Base-by-base conservation (phyloP, 2,888 invertebrate genomes). In the Ormyrus rosae region DNA sequence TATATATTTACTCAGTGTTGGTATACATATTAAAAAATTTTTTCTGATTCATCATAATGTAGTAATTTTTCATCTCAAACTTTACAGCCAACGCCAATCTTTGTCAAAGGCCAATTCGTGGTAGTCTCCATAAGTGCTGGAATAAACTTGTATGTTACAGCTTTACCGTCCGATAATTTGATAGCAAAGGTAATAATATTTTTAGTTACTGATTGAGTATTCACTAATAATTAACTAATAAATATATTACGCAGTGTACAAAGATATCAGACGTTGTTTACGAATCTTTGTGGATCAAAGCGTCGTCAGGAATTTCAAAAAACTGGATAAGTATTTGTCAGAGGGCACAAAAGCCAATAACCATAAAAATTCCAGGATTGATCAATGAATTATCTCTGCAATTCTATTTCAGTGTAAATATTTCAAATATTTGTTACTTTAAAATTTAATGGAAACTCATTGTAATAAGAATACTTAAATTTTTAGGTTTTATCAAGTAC, bases 81-180 rank as follows among this genome's bases (percentile, higher is more conserved):
- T 56, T 19, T 60, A n/a, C 34, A 84, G 83, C 73, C 82, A 8
- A 74, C 82, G 50, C 83, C 84, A 13, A 61, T 84, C 0, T 69
- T 81, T 2, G 79, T 82, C 0, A 84, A 83, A 69, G 78, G 64
- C 8, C 83, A 83, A 68, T 84, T 83, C 46, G 58, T 83, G 2
- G 3, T 79, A 1, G 82, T 84, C 53, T 77, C 48, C 46, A 13
- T 80, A 1, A 80, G 78, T 34, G 79, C 80, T 50, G 64, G 73
- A 5, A 50, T 70, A 3, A 70, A 74, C 51, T 77, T 84, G 34
- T 84, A 83, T 55, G 50, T 83, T 13, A 80, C 81, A 56, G 82
- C 84, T 4, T 82, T 82, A 82, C 82, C 85, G 0, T 73, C 83
- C 48, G 83, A 85, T 60, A 78, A 83, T 73, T 68, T 84, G 4